A percentile compares a stretch with the other conserved stretches of the same genome.
phyloP scores from a whole-genome alignment of 2,113 vertebrate genomes.

The Heterotis niloticus region DNA sequence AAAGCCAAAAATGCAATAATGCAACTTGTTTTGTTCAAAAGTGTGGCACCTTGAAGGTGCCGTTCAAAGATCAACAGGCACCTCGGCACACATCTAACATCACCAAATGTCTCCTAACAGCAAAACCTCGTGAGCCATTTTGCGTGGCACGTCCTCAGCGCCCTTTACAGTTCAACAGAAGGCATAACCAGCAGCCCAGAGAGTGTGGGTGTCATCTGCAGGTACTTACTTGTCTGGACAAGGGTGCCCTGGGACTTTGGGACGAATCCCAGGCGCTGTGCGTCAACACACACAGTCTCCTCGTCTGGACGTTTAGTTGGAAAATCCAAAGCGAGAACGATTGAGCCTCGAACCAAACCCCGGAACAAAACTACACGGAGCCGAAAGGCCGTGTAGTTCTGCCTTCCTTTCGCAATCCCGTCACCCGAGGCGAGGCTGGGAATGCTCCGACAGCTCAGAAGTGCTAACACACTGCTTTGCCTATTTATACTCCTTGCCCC shows the following conservation, averaged over 20 bases:
- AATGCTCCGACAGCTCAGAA: constrained; percentile 96
- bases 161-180: neutral
- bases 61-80: constrained; percentile 17
- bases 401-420: constrained; percentile 90
- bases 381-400: constrained; percentile 81
- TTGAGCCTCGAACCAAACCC: constrained; percentile 74
- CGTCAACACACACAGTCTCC: constrained; percentile 75
- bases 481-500: constrained; percentile 80
- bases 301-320: constrained; percentile 76
- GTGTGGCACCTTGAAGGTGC: no score
- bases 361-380: constrained; percentile 95
- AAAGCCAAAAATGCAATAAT: neutral
- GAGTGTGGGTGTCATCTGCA: constrained; percentile 25
- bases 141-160: neutral
- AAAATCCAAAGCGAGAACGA: constrained; percentile 86
- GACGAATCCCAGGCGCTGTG: constrained; percentile 74
- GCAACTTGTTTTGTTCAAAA: no score
- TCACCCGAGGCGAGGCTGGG: constrained; percentile 98
- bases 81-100: neutral
- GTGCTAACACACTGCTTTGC: constrained; percentile 62
- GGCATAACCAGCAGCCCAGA: neutral
- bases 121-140: neutral
- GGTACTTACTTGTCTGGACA: constrained; percentile 88
- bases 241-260: constrained; percentile 82
- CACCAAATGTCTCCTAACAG: neutral